Evolutionary conservation across 1,140 invertebrate species (phyloP), one percentile per base, ranked within the genome.

Genomic region (Drosophila equinoxialis): DNA sequence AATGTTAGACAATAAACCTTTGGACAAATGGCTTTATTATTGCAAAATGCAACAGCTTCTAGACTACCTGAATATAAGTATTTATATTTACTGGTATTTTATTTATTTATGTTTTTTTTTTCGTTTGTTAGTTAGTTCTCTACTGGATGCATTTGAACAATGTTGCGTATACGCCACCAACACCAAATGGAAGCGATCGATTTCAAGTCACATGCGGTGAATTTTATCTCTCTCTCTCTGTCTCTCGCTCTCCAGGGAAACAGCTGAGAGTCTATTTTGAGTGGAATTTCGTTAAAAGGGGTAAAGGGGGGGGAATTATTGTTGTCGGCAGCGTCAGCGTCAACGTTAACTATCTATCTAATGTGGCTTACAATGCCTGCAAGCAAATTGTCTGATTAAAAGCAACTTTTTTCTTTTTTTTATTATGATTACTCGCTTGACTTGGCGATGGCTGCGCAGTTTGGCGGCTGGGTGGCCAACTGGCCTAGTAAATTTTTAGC

Each of bases 381-480:
- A 87, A 87, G 68, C 71, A 87, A 87, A 87, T 87, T 77, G 81
- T n/a, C 75, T 89, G 84, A 87, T 87, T 87, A 87, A 79, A 76
- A 89, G 37, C 42, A 51, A 69, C 65, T 1, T 20, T 20, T 30
- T 30, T 30, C 6, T 30, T 48, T 79, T 76, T 69, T 77, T 70
- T 83, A 87, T 80, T 77, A 68, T 79, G 68, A 83, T 87, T 63
- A 65, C 59, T 39, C 17, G 45, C 17, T 51, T 51, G 14, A 20
- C 17, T 13, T 59, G 57, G 4, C 11, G 58, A 54, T 64, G 39
- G 77, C 75, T 72, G 75, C 64, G 67, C 81, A 77, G 55, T 77
- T 77, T 79, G 81, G 60, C 68, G 60, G 67, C 67, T 70, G 62
- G 68, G 51, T 62, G 74, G 23, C 55, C 74, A 61, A 70, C 65